Evolutionary conservation across 2,797 vertebrate genomes (phyloP), one percentile per base, ranked within the genome.

Genomic region (Tarsius wallacei): DNA sequence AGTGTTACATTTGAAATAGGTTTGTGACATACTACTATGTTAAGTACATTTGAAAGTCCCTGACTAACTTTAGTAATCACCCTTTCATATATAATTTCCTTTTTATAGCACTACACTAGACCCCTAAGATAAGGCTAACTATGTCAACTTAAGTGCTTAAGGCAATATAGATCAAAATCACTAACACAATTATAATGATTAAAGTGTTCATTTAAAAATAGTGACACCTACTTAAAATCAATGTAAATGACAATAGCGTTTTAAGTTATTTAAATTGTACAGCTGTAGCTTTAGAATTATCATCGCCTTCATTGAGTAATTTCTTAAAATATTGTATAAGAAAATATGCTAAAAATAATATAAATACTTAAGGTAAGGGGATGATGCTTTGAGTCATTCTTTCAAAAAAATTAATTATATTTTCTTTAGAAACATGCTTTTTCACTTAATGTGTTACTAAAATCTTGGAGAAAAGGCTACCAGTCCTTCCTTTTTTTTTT

Each of bases 171-270:
- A 94, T 66, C 28, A 92, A 33, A 86, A 55, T 71, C 95, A 91
- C 70, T 85, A 94, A 95, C 59, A 80, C 42, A 95, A 97, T 93
- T 97, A 87, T 70, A 7, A 96, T 96, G 92, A 84, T 66, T 98
- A 64, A 97, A 91, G 42, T 94, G n/a, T 90, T 97, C 51, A 74
- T 57, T 95, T 98, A 9, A 90, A 92, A 93, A 91, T 86, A 13
- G 5, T 90, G 76, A 86, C n/a, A 74, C 2, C 22, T 94, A 70
- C 26, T 96, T 96, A 84, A 28, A 92, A 87, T 81, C 80, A 86
- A 8, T 11, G 4, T 53, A 91, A 80, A 5, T 94, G 63, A 89
- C 86, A 96, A 86, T 26, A 68, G 57, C 8, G 61, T 21, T 71
- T 88, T 95, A 70, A 82, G 47, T 78, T 90, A 92, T 51, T 93